A percentile compares a stretch with the other conserved stretches of the same genome.
Evolutionary conservation across 1,140 invertebrate species (phyloP).

Genomic region (Trichogramma pretiosum): DNA sequence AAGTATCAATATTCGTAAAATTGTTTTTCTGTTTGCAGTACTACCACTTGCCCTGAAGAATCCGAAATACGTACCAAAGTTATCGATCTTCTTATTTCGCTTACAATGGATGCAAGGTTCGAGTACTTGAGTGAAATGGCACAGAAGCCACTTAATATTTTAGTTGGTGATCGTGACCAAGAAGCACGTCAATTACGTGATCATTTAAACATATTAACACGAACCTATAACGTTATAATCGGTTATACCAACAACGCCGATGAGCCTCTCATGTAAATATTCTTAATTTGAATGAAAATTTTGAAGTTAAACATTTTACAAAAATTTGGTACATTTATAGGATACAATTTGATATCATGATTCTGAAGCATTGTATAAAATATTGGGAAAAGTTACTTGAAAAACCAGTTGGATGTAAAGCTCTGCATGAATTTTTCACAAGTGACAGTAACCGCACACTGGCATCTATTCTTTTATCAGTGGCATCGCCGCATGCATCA

Average conservation of each 20-base stretch:
- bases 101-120: conserved; percentile 67
- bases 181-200: conserved; percentile 55
- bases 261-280: conserved; percentile 25
- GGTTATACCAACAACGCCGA: conserved; percentile 46
- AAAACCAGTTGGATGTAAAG: conserved; percentile 65
- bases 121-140: conserved; percentile 59
- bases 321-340: conserved; percentile 30
- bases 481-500: conserved; percentile 57
- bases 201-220: conserved; percentile 55
- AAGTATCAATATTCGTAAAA: neutral
- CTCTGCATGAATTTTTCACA: conserved; percentile 73
- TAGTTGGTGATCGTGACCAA: conserved; percentile 54
- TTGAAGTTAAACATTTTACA: neutral
- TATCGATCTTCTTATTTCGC: conserved; percentile 56
- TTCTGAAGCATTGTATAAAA: conserved; percentile 61
- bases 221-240: conserved; percentile 61
- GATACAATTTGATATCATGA: conserved; percentile 54
- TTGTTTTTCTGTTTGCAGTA: conserved; percentile 6
- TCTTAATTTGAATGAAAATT: neutral
- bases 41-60: conserved; percentile 45
- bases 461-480: conserved; percentile 64
- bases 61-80: conserved; percentile 43
- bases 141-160: conserved; percentile 49
- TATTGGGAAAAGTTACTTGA: conserved; percentile 81
- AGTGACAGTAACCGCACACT: conserved; percentile 52